Evolutionary conservation across 1,140 invertebrate genomes (phyloP), one percentile per base, ranked within the genome.

Genomic region (Atta cephalotes): DNA sequence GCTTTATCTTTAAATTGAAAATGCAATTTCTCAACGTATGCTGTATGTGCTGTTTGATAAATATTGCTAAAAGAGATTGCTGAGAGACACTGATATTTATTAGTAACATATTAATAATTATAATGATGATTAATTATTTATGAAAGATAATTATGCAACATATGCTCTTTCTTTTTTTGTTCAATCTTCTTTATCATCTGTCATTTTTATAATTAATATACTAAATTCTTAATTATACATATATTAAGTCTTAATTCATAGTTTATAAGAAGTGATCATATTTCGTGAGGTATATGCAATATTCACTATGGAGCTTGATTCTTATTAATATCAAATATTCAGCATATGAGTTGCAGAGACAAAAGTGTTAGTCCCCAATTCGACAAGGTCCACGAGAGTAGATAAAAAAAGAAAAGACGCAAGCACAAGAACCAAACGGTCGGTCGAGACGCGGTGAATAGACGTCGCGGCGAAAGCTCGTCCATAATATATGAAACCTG

Each of bases 401-500:
- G 12, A 51, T 51, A 51, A 51, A 74, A 76, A 63, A 28, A 78
- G 53, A 70, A 74, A 56, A 72, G 68, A 28, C 49, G 14, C 53
- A 39, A 51, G 53, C 18, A 14, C 10, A 31, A 53, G 31, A 70
- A 45, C 31, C 9, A 53, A 78, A 74, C 5, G 60, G 35, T 70
- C 58, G 88, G 85, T 80, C 62, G 76, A 60, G 81, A 31, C 49
- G 45, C 53, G 21, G 16, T 25, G 31, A 25, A 25, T 21, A 49
- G 16, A 25, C 80, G 53, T 53, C 28, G 77, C 85, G 70, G 87
- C 82, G 86, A 66, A 71, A 80, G 71, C 76, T 94, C 92, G 71
- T 95, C 68, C 92, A 95, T 95, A 95, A 95, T 95, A 93, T 94
- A 95, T 94, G 91, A 85, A 78, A 88, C 88, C 87, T 91, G 91